Evolutionary conservation across 2,113 vertebrate genomes (phyloP).

Genomic region (Spilogale gracilis): DNA sequence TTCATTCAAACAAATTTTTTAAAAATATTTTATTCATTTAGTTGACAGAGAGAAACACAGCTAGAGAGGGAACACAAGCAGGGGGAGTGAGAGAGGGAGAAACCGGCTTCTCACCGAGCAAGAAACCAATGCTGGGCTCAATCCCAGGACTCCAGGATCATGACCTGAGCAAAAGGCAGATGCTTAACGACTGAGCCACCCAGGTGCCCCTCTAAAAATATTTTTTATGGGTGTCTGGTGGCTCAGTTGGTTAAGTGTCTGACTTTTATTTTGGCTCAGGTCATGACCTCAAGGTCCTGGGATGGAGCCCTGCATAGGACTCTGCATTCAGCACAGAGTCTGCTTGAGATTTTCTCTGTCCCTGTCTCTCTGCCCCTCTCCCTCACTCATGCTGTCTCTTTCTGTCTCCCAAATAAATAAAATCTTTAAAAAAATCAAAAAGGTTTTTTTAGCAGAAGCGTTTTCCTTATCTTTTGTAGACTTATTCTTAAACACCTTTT

Average conservation of each 20-base stretch:
- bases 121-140: no score
- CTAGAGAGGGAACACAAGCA: no score
- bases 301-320: neutral
- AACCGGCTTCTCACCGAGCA: no score
- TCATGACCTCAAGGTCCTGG: neutral
- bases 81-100: no score
- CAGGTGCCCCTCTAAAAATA: neutral
- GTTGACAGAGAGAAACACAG: no score
- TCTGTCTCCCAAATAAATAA: neutral
- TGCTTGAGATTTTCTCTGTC: neutral
- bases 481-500: neutral
- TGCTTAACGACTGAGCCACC: no score
- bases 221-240: neutral
- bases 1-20: neutral
- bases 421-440: neutral
- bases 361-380: neutral
- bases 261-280: neutral
- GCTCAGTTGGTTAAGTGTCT: neutral
- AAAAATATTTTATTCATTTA: no score
- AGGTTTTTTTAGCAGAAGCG: neutral
- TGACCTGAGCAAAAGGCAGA: no score
- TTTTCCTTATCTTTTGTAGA: neutral
- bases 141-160: no score
- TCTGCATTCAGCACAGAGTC: neutral
- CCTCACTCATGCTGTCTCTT: neutral